Evolutionary conservation across 2,113 vertebrate genomes (phyloP).

Genomic region (Colaptes auratus): DNA sequence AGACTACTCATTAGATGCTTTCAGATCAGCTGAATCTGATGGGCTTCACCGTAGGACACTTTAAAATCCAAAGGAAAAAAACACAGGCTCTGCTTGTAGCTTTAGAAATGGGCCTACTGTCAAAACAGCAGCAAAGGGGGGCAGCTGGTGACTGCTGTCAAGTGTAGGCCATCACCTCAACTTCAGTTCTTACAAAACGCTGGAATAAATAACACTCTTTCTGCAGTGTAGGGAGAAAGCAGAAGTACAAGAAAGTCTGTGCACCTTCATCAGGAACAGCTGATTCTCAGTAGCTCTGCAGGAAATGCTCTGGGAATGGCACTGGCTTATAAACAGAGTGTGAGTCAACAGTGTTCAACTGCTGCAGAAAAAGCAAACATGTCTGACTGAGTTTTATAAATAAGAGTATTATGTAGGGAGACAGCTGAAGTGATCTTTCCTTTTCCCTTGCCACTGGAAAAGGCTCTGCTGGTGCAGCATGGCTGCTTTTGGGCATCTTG

Average conservation of each 20-base stretch:
- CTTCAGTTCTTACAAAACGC: neutral
- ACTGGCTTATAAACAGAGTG: neutral
- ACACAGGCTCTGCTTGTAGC: neutral
- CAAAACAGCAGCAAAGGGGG: neutral
- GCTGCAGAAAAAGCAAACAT: neutral
- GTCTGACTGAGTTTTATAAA: neutral
- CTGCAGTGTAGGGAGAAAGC: neutral
- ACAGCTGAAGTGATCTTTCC: neutral
- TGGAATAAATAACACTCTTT: neutral
- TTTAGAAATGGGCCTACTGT: neutral
- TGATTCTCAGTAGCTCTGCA: neutral
- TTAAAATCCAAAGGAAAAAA: neutral
- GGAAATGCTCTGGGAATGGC: neutral
- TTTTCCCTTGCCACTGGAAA: neutral
- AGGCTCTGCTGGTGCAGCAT: neutral
- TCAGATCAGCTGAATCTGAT: slow-evolving; percentile 45
- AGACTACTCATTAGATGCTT: slow-evolving; percentile 41
- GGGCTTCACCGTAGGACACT: slow-evolving; percentile 24
- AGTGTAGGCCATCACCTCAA: neutral
- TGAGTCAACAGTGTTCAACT: neutral
- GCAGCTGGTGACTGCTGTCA: neutral
- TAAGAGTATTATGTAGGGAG: neutral
- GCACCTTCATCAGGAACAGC: neutral
- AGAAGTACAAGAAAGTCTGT: neutral
- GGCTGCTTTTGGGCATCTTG: neutral